A percentile compares a stretch with the other conserved stretches of the same genome.
phyloP scores from a whole-genome alignment of 2,797 vertebrate species.

The Phrynocephalus forsythii region DNA sequence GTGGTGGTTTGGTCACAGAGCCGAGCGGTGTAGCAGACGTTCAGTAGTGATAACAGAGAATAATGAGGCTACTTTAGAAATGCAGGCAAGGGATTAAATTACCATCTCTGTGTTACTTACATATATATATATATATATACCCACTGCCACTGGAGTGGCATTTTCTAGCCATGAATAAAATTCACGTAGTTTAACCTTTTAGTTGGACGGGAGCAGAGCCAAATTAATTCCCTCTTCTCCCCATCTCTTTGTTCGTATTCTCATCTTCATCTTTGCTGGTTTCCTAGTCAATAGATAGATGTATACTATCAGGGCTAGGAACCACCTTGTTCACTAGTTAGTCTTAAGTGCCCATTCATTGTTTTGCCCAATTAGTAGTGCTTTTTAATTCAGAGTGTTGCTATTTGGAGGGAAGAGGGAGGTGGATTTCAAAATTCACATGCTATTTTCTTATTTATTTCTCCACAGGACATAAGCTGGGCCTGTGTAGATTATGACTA shows the following conservation, averaged over 20 bases:
- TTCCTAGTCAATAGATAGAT: background rate
- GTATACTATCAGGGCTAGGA: background rate
- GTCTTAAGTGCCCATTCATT: background rate
- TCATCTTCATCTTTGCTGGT: background rate
- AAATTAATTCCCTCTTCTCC: background rate
- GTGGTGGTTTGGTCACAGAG: conserved; percentile 25
- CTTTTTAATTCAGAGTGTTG: background rate
- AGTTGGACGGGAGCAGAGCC: background rate
- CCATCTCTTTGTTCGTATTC: background rate
- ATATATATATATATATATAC: background rate
- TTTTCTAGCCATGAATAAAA: conserved; percentile 35
- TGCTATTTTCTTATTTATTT: too few species aligned
- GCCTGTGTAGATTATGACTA: too few species aligned
- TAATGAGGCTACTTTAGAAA: conserved; percentile 43
- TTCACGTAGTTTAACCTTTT: conserved; percentile 22
- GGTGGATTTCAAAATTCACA: too few species aligned
- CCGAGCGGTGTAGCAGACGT: conserved; percentile 26
- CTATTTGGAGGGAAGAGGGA: too few species aligned
- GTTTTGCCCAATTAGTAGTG: background rate
- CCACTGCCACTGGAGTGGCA: conserved; percentile 11
- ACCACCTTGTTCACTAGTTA: background rate
- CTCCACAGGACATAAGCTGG: too few species aligned
- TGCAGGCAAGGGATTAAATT: conserved; percentile 42
- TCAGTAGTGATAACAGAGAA: conserved; percentile 30
- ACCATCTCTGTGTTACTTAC: conserved; percentile 3